Conservation (phyloP, 2,888 invertebrate species). For the Aelia acuminata region DNA sequence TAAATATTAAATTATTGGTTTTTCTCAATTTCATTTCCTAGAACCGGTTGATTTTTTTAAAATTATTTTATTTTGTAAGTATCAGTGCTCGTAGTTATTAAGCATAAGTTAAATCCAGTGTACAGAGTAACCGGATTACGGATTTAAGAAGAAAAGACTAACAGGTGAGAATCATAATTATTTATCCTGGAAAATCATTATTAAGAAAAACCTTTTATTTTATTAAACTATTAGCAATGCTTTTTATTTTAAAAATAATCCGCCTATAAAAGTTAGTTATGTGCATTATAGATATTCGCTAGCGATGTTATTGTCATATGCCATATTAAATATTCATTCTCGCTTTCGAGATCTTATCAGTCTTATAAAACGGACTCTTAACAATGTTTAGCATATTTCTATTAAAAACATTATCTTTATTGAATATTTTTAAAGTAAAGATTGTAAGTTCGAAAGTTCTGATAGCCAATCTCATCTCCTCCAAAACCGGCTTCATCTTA, state of each 20-base stretch:
- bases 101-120: slow-evolving; percentile 12
- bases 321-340: background rate
- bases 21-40: background rate
- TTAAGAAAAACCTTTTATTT: background rate
- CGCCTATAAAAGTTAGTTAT: background rate
- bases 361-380: background rate
- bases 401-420: background rate
- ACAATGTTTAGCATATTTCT: background rate
- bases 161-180: background rate
- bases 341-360: background rate
- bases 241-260: background rate
- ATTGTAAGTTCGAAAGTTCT: background rate
- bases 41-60: background rate
- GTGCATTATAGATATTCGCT: background rate
- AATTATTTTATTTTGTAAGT: background rate
- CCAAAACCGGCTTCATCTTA: background rate
- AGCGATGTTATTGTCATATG: background rate
- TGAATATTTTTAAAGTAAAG: background rate
- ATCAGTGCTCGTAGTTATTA: background rate
- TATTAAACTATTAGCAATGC: background rate
- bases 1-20: background rate
- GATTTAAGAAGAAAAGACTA: background rate
- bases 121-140: slow-evolving; percentile 1
- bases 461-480: background rate
- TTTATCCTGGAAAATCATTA: background rate